phyloP scores from a whole-genome alignment of 1,140 invertebrate genomes.

The Pogonomyrmex californicus region DNA sequence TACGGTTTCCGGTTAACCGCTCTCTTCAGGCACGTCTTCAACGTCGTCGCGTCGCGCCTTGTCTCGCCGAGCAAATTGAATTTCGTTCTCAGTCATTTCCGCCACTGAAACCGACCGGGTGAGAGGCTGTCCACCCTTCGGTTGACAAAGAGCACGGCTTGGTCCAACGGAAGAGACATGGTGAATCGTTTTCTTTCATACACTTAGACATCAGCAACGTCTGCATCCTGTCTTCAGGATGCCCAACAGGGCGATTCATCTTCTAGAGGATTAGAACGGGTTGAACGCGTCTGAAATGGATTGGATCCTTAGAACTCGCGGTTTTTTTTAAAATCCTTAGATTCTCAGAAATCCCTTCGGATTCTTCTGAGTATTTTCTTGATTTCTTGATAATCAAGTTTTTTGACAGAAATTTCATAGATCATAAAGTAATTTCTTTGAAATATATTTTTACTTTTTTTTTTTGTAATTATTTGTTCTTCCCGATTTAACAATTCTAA shows the following conservation, averaged over 20 bases:
- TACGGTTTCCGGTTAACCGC: conserved; percentile 60
- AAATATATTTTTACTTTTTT: not conserved
- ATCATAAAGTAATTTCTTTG: not conserved
- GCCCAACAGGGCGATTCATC: conserved; percentile 80
- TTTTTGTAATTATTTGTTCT: not conserved
- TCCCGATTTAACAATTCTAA: not conserved
- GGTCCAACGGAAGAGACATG: not conserved
- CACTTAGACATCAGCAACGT: conserved; percentile 47
- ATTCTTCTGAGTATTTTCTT: not conserved
- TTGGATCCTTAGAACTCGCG: conserved; percentile 30
- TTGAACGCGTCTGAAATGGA: conserved; percentile 65
- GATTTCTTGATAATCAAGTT: conserved; percentile 1
- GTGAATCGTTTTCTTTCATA: conserved; percentile 68
- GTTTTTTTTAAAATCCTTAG: conserved; percentile 20
- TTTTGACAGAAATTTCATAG: not conserved
- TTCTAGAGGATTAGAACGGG: conserved; percentile 79
- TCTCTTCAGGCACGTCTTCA: conserved; percentile 53
- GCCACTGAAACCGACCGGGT: conserved; percentile 32
- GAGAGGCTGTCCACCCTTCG: conserved; percentile 44
- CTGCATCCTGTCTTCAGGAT: conserved; percentile 70
- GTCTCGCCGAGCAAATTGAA: conserved; percentile 54
- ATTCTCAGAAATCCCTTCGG: conserved; percentile 24
- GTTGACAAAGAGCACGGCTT: conserved; percentile 51
- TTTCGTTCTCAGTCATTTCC: conserved; percentile 57
- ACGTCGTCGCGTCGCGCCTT: conserved; percentile 26